Evolutionary conservation across 2,113 vertebrate species (phyloP).

Genomic region (Chionis minor): DNA sequence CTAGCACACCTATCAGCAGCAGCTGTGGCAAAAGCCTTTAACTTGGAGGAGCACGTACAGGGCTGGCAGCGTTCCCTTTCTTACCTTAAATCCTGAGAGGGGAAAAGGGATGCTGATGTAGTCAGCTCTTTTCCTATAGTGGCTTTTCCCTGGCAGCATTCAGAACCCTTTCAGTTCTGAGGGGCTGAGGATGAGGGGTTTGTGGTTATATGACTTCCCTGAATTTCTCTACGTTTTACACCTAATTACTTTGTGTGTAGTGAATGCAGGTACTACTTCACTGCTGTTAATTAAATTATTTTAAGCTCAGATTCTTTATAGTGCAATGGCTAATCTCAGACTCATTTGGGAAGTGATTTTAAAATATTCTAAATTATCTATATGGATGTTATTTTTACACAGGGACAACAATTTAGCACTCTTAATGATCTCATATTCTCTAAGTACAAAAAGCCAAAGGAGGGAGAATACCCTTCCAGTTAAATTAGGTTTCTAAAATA

Average conservation of each 20-base stretch:
- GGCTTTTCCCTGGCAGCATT: background rate
- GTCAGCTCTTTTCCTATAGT: background rate
- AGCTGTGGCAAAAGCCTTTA: slow-evolving; percentile 20
- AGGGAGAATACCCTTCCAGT: background rate
- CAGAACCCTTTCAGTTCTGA: background rate
- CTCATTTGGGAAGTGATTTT: background rate
- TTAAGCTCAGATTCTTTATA: background rate
- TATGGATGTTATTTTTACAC: background rate
- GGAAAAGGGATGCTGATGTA: background rate
- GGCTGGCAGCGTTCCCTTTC: slow-evolving; percentile 1
- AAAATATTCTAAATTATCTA: background rate
- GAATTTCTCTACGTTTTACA: background rate
- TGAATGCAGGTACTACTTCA: background rate
- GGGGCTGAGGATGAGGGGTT: background rate
- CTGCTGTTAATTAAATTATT: background rate
- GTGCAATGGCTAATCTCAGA: background rate
- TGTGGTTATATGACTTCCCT: background rate
- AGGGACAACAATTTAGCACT: background rate
- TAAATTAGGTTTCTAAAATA: background rate
- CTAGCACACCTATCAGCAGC: background rate
- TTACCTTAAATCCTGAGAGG: background rate
- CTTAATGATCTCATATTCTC: background rate
- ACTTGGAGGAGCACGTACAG: background rate
- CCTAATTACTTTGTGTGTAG: background rate
- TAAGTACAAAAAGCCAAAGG: background rate